Conservation (phyloP, 2,113 vertebrate genomes). For the Cyanoliseus patagonus region DNA sequence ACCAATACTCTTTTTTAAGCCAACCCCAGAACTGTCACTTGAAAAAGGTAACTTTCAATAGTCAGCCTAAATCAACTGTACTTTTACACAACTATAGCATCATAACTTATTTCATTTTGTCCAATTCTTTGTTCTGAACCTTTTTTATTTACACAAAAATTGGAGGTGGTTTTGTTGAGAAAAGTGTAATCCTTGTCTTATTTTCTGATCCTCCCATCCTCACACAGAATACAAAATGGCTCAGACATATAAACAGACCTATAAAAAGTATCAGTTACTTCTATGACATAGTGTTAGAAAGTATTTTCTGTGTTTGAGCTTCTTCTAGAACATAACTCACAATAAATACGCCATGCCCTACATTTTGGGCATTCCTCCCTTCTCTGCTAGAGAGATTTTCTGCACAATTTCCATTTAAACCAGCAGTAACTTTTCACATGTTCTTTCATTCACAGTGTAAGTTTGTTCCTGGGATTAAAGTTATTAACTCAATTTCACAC, state of each 20-base stretch:
- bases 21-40: background rate
- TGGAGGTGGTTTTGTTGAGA: background rate
- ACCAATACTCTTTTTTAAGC: background rate
- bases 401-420: background rate
- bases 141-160: background rate
- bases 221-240: background rate
- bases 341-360: background rate
- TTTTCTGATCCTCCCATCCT: background rate
- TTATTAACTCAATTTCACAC: conserved; percentile 65
- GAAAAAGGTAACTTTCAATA: background rate
- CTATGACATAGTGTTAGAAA: background rate
- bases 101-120: background rate
- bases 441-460: background rate
- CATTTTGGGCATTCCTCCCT: background rate
- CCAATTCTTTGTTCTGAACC: background rate
- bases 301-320: background rate
- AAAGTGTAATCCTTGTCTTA: background rate
- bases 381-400: background rate
- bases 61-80: background rate
- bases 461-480: conserved; percentile 41
- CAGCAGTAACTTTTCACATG: background rate
- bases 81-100: background rate
- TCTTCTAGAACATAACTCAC: background rate
- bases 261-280: background rate
- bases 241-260: background rate